Conservation (phyloP, 2,113 vertebrate species). For the Vulpes vulpes region DNA sequence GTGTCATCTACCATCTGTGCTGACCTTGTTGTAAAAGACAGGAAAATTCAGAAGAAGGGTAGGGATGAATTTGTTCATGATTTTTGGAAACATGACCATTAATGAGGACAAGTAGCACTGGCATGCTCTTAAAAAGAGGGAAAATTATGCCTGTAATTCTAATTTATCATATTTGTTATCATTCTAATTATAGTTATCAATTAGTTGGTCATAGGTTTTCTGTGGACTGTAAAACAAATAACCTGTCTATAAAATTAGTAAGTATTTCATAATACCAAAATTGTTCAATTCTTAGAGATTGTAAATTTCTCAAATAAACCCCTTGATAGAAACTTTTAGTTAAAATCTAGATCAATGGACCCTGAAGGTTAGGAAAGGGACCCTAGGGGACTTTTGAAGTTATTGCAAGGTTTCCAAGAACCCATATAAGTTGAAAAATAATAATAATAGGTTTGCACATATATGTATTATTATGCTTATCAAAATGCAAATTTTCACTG, state of each 20-base stretch:
- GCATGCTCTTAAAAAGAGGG: background rate
- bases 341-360: background rate
- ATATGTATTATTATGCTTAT: background rate
- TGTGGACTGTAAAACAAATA: background rate
- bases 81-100: conserved; percentile 51
- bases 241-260: conserved; percentile 67
- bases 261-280: conserved; percentile 62
- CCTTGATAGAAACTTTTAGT: background rate
- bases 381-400: background rate
- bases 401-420: background rate
- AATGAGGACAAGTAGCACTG: background rate
- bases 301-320: background rate
- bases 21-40: conserved; percentile 48
- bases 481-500: background rate
- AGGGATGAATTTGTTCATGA: conserved; percentile 58
- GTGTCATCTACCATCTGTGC: conserved; percentile 50
- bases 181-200: background rate
- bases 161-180: background rate
- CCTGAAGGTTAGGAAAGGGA: background rate
- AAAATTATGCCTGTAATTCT: background rate
- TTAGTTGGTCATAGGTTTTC: conserved; percentile 40
- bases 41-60: conserved; percentile 31
- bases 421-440: background rate
- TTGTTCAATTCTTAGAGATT: accelerated
- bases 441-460: background rate